These are phyloP conservation scores for Euproctis similis DNA, from an alignment of 2,888 invertebrate species.

Conservation along the genomic window DNA sequence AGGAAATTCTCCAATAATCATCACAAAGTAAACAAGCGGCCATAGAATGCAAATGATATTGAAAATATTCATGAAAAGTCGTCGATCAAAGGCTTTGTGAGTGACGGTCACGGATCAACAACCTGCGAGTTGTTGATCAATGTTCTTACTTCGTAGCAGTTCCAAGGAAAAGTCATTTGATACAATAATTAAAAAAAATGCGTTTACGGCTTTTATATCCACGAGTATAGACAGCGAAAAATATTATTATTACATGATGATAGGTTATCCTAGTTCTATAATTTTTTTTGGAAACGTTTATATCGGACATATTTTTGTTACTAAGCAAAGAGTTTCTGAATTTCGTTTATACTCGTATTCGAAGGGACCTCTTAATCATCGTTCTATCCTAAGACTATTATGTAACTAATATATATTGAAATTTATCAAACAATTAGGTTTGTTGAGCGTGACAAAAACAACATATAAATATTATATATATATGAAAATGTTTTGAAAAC, in stretches of 20 bases:
- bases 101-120: constrained; percentile 10
- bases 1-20: constrained; percentile 20
- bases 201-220: neutral
- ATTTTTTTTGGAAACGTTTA: too few species aligned
- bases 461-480: too few species aligned
- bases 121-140: constrained; percentile 9
- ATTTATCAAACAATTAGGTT: too few species aligned
- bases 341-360: too few species aligned
- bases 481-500: too few species aligned
- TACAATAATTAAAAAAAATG: constrained; percentile 12
- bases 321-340: too few species aligned
- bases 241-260: neutral
- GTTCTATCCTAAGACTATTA: too few species aligned
- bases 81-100: constrained; percentile 18
- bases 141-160: constrained; percentile 8
- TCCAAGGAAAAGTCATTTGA: constrained; percentile 10
- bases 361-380: too few species aligned
- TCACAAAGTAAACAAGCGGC: constrained; percentile 16
- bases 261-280: too few species aligned
- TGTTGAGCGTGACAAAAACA: too few species aligned
- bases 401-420: too few species aligned
- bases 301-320: too few species aligned
- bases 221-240: neutral
- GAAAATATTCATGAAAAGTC: constrained; percentile 39
- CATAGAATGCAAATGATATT: constrained; percentile 33